Percentiles rank a stretch among this genome's conserved stretches.
These are phyloP conservation scores for Oxygymnocypris stewartii DNA, from an alignment of 2,113 vertebrate genomes.

Conservation along the genomic window DNA sequence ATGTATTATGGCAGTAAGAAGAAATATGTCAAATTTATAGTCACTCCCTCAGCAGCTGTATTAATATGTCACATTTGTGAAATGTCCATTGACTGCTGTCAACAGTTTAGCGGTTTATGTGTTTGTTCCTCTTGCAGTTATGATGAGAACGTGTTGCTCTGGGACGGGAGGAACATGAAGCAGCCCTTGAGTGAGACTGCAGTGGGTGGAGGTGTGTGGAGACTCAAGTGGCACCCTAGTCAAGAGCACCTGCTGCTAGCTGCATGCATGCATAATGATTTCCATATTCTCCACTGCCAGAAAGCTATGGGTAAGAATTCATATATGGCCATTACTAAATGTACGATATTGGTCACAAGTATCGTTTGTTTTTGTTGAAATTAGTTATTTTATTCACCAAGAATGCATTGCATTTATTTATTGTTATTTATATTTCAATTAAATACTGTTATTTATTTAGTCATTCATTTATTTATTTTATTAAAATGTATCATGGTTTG, in stretches of 20 bases:
- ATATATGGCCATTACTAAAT: background rate
- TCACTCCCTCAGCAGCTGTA: background rate
- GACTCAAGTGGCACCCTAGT: slow-evolving; percentile 91
- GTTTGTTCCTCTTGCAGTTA: slow-evolving; percentile 76
- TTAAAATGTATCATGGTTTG: background rate
- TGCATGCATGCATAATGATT: slow-evolving; percentile 91
- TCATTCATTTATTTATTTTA: too few species aligned
- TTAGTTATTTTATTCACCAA: background rate
- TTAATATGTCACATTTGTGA: background rate
- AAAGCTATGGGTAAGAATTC: slow-evolving; percentile 75
- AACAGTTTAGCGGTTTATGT: background rate
- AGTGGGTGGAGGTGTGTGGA: slow-evolving; percentile 87
- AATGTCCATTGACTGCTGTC: too few species aligned
- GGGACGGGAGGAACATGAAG: slow-evolving; percentile 88
- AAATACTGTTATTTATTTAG: too few species aligned
- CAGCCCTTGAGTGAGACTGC: slow-evolving; percentile 80
- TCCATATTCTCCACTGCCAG: slow-evolving; percentile 85
- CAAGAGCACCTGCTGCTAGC: slow-evolving; percentile 83
- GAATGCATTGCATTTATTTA: background rate
- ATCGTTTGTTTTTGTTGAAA: background rate
- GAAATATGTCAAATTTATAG: too few species aligned
- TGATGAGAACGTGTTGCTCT: slow-evolving; percentile 87
- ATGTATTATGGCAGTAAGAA: background rate
- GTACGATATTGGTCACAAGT: background rate
- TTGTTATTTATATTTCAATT: too few species aligned